Percentiles rank a stretch among this genome's conserved stretches.
Conservation (phyloP, 2,113 vertebrate species). For the Ctenodactylus gundi region DNA sequence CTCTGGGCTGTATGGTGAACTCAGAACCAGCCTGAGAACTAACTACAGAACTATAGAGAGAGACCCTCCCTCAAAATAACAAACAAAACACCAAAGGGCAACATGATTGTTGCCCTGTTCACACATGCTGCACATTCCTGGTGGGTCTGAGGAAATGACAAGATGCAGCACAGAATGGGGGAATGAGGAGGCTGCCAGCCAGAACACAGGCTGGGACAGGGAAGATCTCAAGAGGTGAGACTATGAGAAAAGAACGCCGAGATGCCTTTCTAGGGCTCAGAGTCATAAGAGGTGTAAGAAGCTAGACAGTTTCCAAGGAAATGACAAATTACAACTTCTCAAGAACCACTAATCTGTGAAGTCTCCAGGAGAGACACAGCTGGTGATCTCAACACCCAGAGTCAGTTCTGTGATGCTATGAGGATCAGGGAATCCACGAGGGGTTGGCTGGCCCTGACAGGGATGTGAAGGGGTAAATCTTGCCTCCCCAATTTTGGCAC, state of each 20-base stretch:
- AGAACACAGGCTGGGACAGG: neutral
- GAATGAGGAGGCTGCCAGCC: neutral
- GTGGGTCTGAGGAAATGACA: neutral
- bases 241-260: neutral
- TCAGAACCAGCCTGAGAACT: too few species aligned
- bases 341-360: neutral
- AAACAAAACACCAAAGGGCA: constrained; percentile 19
- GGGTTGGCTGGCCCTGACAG: constrained; percentile 10
- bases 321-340: neutral
- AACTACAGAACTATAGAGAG: too few species aligned
- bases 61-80: too few species aligned
- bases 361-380: neutral
- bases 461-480: neutral
- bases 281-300: neutral
- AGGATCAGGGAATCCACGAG: neutral
- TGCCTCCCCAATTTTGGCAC: neutral
- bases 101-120: neutral
- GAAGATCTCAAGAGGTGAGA: constrained; percentile 36
- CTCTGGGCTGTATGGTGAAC: too few species aligned
- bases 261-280: neutral
- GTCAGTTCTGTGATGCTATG: neutral
- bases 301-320: neutral
- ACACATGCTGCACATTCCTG: neutral
- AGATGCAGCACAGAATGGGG: neutral
- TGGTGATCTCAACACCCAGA: constrained; percentile 18